Evolutionary conservation across 2,797 vertebrate genomes (phyloP).

Genomic region (Microctenopoma lineatum): DNA sequence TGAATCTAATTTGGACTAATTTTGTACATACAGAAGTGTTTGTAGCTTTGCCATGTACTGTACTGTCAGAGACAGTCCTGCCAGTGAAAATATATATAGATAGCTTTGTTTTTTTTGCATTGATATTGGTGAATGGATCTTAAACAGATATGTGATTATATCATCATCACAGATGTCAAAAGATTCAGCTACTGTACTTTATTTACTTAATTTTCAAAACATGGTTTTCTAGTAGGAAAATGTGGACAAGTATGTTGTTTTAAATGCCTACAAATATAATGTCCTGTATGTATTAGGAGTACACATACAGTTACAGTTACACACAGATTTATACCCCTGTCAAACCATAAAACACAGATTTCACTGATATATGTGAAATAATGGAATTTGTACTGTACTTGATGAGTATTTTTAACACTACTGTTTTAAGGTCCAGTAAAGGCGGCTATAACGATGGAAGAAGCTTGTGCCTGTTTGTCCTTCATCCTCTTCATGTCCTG

Average conservation of each 20-base stretch:
- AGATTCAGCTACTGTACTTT: slow-evolving; percentile 34
- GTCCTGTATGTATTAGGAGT: slow-evolving; percentile 60
- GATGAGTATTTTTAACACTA: slow-evolving; percentile 53
- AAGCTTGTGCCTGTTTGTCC: slow-evolving; percentile 10
- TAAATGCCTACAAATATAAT: slow-evolving; percentile 57
- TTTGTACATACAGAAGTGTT: slow-evolving; percentile 35
- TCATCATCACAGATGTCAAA: slow-evolving; percentile 25
- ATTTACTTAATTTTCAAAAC: slow-evolving; percentile 46
- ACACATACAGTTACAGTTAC: neutral
- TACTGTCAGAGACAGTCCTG: slow-evolving; percentile 50
- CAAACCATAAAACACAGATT: slow-evolving; percentile 53
- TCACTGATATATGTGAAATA: slow-evolving; percentile 22
- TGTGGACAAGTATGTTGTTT: slow-evolving; percentile 50
- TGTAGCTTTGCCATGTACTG: slow-evolving; percentile 54
- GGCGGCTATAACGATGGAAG: slow-evolving; percentile 24
- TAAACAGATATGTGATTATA: slow-evolving; percentile 42
- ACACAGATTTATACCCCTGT: slow-evolving; percentile 15
- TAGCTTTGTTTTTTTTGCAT: slow-evolving; percentile 66
- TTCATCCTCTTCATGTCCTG: slow-evolving; percentile 37
- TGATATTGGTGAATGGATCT: slow-evolving; percentile 50
- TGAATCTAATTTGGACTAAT: slow-evolving; percentile 32
- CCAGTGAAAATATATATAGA: slow-evolving; percentile 39
- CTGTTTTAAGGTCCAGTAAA: slow-evolving; percentile 61
- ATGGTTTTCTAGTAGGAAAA: slow-evolving; percentile 13
- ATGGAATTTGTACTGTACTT: slow-evolving; percentile 64